phyloP scores from a whole-genome alignment of 2,888 invertebrate species.

The Thelaira solivaga region DNA sequence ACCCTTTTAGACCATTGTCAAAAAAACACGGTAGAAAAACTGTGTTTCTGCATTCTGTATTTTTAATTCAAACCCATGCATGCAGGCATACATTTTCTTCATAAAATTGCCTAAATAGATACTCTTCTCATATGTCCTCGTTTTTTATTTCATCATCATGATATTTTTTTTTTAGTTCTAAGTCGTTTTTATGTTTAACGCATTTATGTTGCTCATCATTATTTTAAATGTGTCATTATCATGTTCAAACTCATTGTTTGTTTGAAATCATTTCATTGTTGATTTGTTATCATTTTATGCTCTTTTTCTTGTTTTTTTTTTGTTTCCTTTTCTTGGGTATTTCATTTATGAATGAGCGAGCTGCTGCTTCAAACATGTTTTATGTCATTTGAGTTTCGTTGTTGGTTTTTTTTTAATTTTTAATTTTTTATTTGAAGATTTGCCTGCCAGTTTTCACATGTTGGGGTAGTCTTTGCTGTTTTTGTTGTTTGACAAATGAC shows the following conservation, averaged over 20 bases:
- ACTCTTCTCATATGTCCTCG: too few relatives aligned
- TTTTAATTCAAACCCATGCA: too few relatives aligned
- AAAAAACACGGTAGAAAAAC: too few relatives aligned
- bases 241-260: constrained; percentile 43
- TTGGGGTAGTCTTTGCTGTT: constrained; percentile 50
- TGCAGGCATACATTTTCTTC: too few relatives aligned
- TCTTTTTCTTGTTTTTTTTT: constrained; percentile 14
- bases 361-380: constrained; percentile 49
- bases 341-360: constrained; percentile 35
- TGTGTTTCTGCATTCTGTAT: too few relatives aligned
- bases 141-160: too few relatives aligned
- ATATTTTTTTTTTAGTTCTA: not conserved
- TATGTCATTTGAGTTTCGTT: not conserved
- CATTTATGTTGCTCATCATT: not conserved
- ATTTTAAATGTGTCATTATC: constrained; percentile 1
- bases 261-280: constrained; percentile 30
- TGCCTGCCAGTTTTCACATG: not conserved
- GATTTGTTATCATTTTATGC: constrained; percentile 35
- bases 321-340: constrained; percentile 7
- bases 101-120: too few relatives aligned
- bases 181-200: not conserved
- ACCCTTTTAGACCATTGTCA: too few relatives aligned
- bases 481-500: constrained; percentile 43
- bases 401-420: constrained; percentile 21
- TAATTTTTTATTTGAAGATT: not conserved